Base-by-base conservation (phyloP, 2,113 vertebrate genomes). In the Eonycteris spelaea region DNA sequence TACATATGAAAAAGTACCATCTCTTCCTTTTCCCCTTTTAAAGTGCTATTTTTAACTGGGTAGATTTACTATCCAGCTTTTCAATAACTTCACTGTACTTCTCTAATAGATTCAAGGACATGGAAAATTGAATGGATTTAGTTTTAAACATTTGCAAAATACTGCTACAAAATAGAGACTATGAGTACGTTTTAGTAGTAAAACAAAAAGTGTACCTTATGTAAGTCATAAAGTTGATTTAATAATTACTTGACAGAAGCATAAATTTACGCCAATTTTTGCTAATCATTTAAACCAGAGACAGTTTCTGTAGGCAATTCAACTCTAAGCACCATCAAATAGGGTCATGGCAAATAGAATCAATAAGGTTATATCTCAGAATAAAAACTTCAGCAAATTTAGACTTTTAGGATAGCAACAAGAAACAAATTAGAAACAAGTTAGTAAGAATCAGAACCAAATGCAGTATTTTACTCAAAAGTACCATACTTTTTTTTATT, bases 1-100 rank as follows among this genome's bases (percentile, higher is more conserved):
- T 30, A 93, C 92, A 96, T 94, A 89, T 53, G 93, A 90, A 84
- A 94, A 86, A 97, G 95, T 94, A 89, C 70, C 84, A 51, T 55
- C 90, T 91, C 84, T 95, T 89, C 33, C 94, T 38, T 95, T 90
- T 90, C 91, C 79, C 19, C 43, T 83, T 94, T 95, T 91, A 98
- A 98, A 98, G 97, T 90, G 6, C 51, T 96, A 96, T 94, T 87
- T 94, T 89, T 96, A 98, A 97, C 38, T 57, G 22, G 82, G 45
- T 43, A 97, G 79, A 96, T 79, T 87, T 92, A 80, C 68, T 84
- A 95, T 75, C 67, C 92, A 97, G 45, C n/a, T 95, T 98, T 97
- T 95, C 92, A 95, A 48, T 95, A 98, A 97, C 90, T 97, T 97
- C 51, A 94, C 3, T 78, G 43, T 33, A 89, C 7, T 24, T 91